phyloP scores from a whole-genome alignment of 2,113 vertebrate genomes.

The Pelobates fuscus region DNA sequence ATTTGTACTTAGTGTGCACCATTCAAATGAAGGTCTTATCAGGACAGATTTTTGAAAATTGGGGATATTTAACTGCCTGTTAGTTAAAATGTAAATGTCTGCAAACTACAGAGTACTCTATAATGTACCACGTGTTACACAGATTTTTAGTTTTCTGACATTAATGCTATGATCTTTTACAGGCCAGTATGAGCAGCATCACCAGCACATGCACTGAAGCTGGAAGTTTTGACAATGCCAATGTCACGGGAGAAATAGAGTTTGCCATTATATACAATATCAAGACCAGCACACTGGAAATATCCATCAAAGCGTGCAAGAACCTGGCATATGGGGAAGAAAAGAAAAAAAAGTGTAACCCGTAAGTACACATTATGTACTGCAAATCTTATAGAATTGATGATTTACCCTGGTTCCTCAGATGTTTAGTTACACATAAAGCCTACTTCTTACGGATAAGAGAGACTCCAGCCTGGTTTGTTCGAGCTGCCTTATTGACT shows the following conservation, averaged over 20 bases:
- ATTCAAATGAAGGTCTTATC: no score
- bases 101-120: background rate
- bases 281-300: slow-evolving; percentile 72
- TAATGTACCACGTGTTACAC: background rate
- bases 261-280: slow-evolving; percentile 76
- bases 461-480: no score
- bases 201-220: slow-evolving; percentile 77
- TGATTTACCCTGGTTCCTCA: no score
- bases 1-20: no score
- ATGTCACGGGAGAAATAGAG: slow-evolving; percentile 78
- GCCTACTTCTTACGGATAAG: no score
- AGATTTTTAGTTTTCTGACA: no score
- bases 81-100: background rate
- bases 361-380: slow-evolving; percentile 73
- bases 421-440: no score
- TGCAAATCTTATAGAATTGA: no score
- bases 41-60: no score
- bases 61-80: no score
- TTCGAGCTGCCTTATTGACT: no score
- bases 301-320: slow-evolving; percentile 77
- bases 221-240: slow-evolving; percentile 64
- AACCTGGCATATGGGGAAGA: slow-evolving; percentile 77
- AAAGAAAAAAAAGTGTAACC: slow-evolving; percentile 84
- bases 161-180: slow-evolving; percentile 42
- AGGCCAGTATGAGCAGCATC: slow-evolving; percentile 73